Conservation (phyloP, 1,140 invertebrate genomes). For the Ostrea edulis region DNA sequence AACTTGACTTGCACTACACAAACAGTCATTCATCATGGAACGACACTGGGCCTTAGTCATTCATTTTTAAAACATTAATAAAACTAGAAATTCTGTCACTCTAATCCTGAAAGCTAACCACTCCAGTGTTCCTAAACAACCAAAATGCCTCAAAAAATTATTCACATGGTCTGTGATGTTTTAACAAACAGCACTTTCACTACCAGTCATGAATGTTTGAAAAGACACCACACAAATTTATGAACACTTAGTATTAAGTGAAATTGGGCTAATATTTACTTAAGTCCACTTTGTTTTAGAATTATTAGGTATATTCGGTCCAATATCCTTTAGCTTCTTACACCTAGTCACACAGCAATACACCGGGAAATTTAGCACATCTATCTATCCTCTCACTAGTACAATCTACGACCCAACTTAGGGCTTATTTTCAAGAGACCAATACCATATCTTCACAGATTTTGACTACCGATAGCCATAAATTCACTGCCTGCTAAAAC, state of each 20-base stretch:
- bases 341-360: background rate
- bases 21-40: constrained; percentile 27
- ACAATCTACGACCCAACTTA: background rate
- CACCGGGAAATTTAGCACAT: background rate
- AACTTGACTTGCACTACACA: constrained; percentile 2
- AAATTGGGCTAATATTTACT: constrained; percentile 19
- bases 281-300: constrained; percentile 34
- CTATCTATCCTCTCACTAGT: background rate
- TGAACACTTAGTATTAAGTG: constrained; percentile 13
- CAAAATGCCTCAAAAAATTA: constrained; percentile 14
- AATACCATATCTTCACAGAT: background rate
- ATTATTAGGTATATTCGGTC: constrained; percentile 23
- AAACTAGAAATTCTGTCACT: background rate
- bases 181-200: constrained; percentile 1
- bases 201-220: background rate
- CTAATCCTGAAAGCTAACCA: constrained; percentile 5
- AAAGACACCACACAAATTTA: constrained; percentile 31
- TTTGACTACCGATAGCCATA: background rate
- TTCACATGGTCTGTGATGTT: background rate
- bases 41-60: background rate
- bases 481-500: constrained; percentile 15
- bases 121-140: constrained; percentile 27
- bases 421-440: background rate
- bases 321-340: background rate
- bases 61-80: constrained; percentile 32